Evolutionary conservation across 1,140 invertebrate species (phyloP).

Genomic region (Nasonia giraulti): DNA sequence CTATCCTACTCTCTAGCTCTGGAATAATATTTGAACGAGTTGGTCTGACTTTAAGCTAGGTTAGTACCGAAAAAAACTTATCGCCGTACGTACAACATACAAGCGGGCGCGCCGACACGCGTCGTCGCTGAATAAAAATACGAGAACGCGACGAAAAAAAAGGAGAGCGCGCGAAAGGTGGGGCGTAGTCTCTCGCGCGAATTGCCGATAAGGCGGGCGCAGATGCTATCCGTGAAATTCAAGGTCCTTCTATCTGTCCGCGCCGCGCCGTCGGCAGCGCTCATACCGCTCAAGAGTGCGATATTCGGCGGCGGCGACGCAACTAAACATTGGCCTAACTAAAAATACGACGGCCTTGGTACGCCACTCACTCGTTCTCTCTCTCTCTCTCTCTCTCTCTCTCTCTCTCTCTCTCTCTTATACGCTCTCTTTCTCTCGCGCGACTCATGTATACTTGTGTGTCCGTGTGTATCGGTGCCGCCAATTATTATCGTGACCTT

Average conservation of each 20-base stretch:
- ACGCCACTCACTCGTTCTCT: conserved; percentile 52
- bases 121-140: not conserved
- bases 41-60: conserved; percentile 70
- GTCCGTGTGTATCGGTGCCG: not conserved
- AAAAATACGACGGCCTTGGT: conserved; percentile 73
- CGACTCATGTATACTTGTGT: not conserved
- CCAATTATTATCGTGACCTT: conserved; percentile 45
- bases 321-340: conserved; percentile 73
- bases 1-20: conserved; percentile 21
- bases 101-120: not conserved
- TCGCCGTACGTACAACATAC: conserved; percentile 52
- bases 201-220: conserved; percentile 68
- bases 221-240: conserved; percentile 75
- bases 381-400: conserved; percentile 20
- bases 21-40: conserved; percentile 73
- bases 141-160: not conserved
- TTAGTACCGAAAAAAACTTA: conserved; percentile 72
- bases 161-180: not conserved
- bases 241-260: conserved; percentile 72
- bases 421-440: not conserved
- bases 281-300: conserved; percentile 19
- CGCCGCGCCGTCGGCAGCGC: conserved; percentile 45
- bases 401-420: not conserved
- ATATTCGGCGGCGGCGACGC: conserved; percentile 59
- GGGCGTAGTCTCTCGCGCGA: conserved; percentile 4